Evolutionary conservation across 1,140 invertebrate species (phyloP), one percentile per base, ranked within the genome.

Genomic region (Nixonia krombeini): DNA sequence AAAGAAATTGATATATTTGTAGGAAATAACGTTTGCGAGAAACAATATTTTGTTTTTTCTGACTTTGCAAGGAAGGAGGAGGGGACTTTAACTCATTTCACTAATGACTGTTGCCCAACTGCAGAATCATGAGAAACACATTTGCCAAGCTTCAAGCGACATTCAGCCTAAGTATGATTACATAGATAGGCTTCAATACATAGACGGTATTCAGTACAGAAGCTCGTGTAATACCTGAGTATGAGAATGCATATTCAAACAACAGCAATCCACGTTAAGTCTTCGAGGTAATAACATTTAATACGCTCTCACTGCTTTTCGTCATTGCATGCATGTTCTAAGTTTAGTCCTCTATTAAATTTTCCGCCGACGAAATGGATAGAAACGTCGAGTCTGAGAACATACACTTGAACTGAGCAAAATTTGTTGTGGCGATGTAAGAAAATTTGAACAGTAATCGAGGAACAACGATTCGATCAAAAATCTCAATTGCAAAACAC

Each of bases 321-420:
- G 51, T 33, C 52, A 35, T 50, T 26, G 37, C 45, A 51, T 38
- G 46, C 53, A 21, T 35, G 31, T 35, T 52, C 42, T 13, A 45
- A 55, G 55, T 66, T 68, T 57, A 53, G 35, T 51, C 41, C 42
- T 61, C 58, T 57, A 62, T 68, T 68, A 68, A 68, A 62, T 42
- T 67, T 67, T 67, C 37, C 42, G 31, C 13, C 28, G 44, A 23
- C 46, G 38, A 49, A 59, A 58, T 59, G 44, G 50, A 59, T 61
- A 37, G 53, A 67, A 67, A 55, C 51, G 61, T 28, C 33, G 7
- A 56, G 50, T 35, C 50, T 55, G 40, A 59, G 46, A 67, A 56
- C 44, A 44, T 53, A 49, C 18, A 53, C 41, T 47, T 57, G 55
- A 61, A n/a, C n/a, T n/a, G n/a, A n/a, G n/a, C n/a, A n/a, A n/a